Percentiles rank a stretch among this genome's conserved stretches.
Conservation (phyloP, 2,113 vertebrate species). For the Anser brachyrhynchus region DNA sequence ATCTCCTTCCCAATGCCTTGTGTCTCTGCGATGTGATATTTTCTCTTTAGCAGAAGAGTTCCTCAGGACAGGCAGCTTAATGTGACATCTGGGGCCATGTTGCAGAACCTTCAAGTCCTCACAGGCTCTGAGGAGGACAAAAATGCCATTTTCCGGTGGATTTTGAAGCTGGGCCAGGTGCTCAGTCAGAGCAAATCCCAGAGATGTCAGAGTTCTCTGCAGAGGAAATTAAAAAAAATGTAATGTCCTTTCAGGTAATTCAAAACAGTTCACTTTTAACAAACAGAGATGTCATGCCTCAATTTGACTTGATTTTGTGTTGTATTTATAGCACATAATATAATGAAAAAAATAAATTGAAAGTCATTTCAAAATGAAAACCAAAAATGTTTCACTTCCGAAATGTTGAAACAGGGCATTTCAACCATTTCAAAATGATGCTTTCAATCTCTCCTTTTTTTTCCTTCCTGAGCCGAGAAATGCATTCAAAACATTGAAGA, state of each 20-base stretch:
- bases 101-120: not conserved
- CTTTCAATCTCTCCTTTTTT: conserved; percentile 20
- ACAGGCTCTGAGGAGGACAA: not conserved
- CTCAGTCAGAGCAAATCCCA: not conserved
- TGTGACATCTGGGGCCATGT: not conserved
- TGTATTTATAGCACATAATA: conserved; percentile 46
- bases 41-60: not conserved
- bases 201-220: conserved; percentile 12
- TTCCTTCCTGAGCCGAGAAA: not conserved
- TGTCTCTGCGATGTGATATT: not conserved
- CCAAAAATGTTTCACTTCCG: conserved; percentile 48
- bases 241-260: conserved; percentile 36
- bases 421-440: conserved; percentile 38
- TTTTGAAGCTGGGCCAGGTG: not conserved
- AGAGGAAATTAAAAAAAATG: conserved; percentile 1
- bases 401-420: conserved; percentile 31
- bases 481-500: conserved; percentile 39
- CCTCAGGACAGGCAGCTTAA: not conserved
- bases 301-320: conserved; percentile 59
- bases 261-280: conserved; percentile 9
- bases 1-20: not conserved
- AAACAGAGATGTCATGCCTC: conserved; percentile 38
- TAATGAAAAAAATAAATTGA: conserved; percentile 54
- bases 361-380: conserved; percentile 58
- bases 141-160: not conserved